phyloP scores from a whole-genome alignment of 1,140 invertebrate species.

The Hyles vespertilio region DNA sequence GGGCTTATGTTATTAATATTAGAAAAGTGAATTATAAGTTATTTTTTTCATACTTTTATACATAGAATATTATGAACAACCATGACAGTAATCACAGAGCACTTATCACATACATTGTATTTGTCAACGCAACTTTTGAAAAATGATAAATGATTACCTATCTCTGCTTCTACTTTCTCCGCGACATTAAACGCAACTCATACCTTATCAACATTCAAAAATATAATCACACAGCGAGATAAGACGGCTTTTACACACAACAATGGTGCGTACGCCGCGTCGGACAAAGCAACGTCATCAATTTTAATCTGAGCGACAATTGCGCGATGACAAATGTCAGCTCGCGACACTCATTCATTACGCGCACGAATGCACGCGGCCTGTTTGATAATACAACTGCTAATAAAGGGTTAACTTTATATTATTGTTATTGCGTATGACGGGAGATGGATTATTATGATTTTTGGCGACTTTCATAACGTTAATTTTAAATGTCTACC shows the following conservation, averaged over 20 bases:
- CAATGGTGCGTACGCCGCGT: slow-evolving; percentile 52
- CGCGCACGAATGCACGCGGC: slow-evolving; percentile 59
- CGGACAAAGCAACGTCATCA: slow-evolving; percentile 71
- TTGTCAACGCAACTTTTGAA: no score
- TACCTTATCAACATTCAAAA: slow-evolving; percentile 23
- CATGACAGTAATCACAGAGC: no score
- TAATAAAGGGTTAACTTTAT: slow-evolving; percentile 69
- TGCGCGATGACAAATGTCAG: slow-evolving; percentile 74
- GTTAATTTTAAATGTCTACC: slow-evolving; percentile 2
- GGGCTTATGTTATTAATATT: no score
- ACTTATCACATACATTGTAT: no score
- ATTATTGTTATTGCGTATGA: slow-evolving; percentile 57
- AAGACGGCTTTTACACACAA: slow-evolving; percentile 41
- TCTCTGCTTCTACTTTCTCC: no score
- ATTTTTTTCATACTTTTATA: no score
- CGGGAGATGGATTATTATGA: slow-evolving; percentile 43
- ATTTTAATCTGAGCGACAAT: slow-evolving; percentile 74
- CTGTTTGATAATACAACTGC: slow-evolving; percentile 45
- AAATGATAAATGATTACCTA: no score
- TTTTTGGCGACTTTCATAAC: slow-evolving; percentile 17
- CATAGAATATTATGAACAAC: no score
- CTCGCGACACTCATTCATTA: slow-evolving; percentile 68
- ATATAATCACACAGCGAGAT: slow-evolving; percentile 29
- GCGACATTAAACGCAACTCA: no score
- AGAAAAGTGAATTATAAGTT: no score